Conservation (phyloP, 2,797 vertebrate species). For the Holocentrus rufus region DNA sequence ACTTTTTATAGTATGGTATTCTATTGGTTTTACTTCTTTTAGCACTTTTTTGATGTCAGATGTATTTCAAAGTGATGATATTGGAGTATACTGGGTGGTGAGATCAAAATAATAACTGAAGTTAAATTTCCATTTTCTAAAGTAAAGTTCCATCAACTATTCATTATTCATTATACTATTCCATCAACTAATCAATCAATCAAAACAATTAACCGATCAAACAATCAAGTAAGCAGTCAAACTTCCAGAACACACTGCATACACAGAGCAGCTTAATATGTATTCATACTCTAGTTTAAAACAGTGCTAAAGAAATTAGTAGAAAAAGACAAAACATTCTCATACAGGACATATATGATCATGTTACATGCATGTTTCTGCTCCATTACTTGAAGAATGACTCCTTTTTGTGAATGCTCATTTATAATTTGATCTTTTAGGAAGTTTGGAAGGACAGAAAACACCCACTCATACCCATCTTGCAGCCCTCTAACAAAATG, state of each 20-base stretch:
- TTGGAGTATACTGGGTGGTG: not conserved
- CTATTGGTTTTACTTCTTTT: constrained; percentile 29
- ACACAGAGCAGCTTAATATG: not conserved
- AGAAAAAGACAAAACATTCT: too few species aligned
- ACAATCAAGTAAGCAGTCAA: not conserved
- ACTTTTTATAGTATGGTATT: too few species aligned
- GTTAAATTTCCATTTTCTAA: not conserved
- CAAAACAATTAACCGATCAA: not conserved
- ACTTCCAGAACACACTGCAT: not conserved
- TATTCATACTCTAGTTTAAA: not conserved
- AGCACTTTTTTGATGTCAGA: constrained; percentile 10
- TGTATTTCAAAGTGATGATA: too few species aligned
- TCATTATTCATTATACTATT: too few species aligned
- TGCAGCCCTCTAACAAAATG: not conserved
- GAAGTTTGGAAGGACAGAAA: too few species aligned
- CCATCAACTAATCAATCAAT: not conserved
- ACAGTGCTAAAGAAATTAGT: too few species aligned
- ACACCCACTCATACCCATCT: not conserved
- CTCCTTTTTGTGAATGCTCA: not conserved
- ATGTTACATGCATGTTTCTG: not conserved
- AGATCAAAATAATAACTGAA: not conserved
- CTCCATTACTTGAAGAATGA: not conserved
- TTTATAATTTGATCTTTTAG: not conserved
- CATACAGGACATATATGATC: not conserved
- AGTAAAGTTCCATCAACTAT: not conserved